Conservation (phyloP, 2,113 vertebrate species). For the Psettodes erumei region DNA sequence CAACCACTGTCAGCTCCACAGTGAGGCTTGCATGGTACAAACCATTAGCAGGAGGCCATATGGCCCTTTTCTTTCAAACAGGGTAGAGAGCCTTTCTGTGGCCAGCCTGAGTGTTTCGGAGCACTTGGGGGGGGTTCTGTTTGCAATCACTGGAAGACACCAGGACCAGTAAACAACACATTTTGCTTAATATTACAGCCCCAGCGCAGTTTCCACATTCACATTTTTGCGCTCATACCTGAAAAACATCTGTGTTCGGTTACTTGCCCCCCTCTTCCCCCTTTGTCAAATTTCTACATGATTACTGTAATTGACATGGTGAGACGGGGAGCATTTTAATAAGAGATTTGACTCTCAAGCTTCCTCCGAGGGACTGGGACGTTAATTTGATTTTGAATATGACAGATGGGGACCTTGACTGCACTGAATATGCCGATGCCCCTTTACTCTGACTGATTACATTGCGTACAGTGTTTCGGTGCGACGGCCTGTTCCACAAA, state of each 20-base stretch:
- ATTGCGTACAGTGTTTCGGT: not conserved
- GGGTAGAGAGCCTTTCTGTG: constrained; percentile 46
- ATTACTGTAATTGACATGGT: not conserved
- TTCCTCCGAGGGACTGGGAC: constrained; percentile 18
- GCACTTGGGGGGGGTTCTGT: not conserved
- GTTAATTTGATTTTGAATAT: constrained; percentile 46
- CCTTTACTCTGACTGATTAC: not conserved
- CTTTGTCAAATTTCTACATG: not conserved
- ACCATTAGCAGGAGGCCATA: constrained; percentile 72
- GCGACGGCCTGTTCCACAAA: too few relatives aligned
- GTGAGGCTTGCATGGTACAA: constrained; percentile 38
- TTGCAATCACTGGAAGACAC: constrained; percentile 1
- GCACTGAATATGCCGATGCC: constrained; percentile 37
- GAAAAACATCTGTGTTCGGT: not conserved
- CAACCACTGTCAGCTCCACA: constrained; percentile 60
- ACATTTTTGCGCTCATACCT: not conserved
- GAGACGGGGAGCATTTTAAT: constrained; percentile 23
- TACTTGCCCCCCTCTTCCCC: not conserved
- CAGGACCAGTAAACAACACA: not conserved
- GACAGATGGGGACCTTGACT: constrained; percentile 44
- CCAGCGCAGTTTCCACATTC: not conserved
- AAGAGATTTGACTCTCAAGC: constrained; percentile 30
- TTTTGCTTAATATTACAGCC: not conserved
- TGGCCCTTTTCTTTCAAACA: constrained; percentile 69
- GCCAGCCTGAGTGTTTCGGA: constrained; percentile 18